Evolutionary conservation across 1,140 invertebrate species (phyloP).

Genomic region (Orussus abietinus): DNA sequence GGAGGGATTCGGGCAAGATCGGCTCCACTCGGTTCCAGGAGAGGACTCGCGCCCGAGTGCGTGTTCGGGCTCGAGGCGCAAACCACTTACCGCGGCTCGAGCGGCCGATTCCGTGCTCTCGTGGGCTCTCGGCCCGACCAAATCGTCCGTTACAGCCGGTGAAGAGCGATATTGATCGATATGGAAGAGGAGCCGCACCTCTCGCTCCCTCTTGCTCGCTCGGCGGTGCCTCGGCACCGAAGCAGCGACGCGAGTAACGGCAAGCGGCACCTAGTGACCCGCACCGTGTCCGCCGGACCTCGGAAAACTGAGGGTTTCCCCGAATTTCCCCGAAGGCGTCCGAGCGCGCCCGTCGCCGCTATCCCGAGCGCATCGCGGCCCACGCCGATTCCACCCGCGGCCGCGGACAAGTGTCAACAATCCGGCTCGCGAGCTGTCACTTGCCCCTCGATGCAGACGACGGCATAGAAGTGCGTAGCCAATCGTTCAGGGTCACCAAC

Average conservation of each 20-base stretch:
- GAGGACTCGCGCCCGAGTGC: conserved; percentile 7
- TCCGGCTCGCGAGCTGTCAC: conserved; percentile 31
- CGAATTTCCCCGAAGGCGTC: too few species aligned
- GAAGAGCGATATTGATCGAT: conserved; percentile 20
- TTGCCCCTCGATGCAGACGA: conserved; percentile 34
- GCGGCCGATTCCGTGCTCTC: too few species aligned
- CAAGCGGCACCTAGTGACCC: conserved; percentile 12
- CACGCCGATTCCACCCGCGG: conserved; percentile 22
- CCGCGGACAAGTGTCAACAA: conserved; percentile 33
- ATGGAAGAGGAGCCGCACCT: conserved; percentile 2
- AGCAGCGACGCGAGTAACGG: too few species aligned
- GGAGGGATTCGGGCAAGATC: too few species aligned
- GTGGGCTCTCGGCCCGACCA: too few species aligned
- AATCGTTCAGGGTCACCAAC: background rate
- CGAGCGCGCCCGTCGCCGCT: too few species aligned
- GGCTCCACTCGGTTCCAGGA: background rate
- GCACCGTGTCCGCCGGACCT: too few species aligned
- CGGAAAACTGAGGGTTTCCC: too few species aligned
- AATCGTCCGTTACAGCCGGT: too few species aligned
- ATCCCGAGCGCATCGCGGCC: too few species aligned
- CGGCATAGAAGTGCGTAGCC: conserved; percentile 9
- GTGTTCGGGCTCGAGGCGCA: background rate
- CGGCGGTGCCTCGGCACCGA: too few species aligned
- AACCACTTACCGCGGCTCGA: conserved; percentile 22
- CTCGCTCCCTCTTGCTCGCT: too few species aligned